Evolutionary conservation across 2,888 invertebrate species (phyloP).

Genomic region (Chironomus riparius): DNA sequence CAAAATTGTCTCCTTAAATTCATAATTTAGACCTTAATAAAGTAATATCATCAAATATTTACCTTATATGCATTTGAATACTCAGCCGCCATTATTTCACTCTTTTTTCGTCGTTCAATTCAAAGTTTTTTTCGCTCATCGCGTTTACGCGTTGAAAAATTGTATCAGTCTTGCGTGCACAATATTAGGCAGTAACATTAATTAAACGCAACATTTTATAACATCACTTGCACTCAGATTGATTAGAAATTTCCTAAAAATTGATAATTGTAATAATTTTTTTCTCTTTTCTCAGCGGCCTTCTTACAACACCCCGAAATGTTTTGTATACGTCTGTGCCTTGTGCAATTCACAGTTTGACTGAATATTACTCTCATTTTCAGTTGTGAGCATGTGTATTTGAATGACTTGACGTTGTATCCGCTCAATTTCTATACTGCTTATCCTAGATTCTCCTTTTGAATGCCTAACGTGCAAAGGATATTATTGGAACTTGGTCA

Average conservation of each 20-base stretch:
- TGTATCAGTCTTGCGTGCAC: conserved; percentile 17
- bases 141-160: not conserved
- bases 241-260: conserved; percentile 16
- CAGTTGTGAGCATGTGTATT: conserved; percentile 20
- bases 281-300: not conserved
- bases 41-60: not conserved
- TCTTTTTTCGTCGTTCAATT: conserved; percentile 13
- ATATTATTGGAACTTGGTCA: not conserved
- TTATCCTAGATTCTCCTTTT: not conserved
- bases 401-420: conserved; percentile 12
- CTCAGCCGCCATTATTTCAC: conserved; percentile 26
- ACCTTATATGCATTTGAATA: conserved; percentile 20
- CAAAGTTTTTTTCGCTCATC: conserved; percentile 5
- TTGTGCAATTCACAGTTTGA: conserved; percentile 25
- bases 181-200: not conserved
- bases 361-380: conserved; percentile 26
- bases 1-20: not conserved
- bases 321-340: conserved; percentile 26
- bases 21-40: not conserved
- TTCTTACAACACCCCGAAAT: conserved; percentile 9
- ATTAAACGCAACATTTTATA: not conserved
- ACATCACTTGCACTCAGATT: not conserved
- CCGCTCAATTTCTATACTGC: not conserved
- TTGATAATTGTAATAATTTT: conserved; percentile 4
- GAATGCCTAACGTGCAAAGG: too few relatives aligned